These are phyloP conservation scores for Xiphophorus couchianus DNA, from an alignment of 2,113 vertebrate species.

Conservation along the genomic window DNA sequence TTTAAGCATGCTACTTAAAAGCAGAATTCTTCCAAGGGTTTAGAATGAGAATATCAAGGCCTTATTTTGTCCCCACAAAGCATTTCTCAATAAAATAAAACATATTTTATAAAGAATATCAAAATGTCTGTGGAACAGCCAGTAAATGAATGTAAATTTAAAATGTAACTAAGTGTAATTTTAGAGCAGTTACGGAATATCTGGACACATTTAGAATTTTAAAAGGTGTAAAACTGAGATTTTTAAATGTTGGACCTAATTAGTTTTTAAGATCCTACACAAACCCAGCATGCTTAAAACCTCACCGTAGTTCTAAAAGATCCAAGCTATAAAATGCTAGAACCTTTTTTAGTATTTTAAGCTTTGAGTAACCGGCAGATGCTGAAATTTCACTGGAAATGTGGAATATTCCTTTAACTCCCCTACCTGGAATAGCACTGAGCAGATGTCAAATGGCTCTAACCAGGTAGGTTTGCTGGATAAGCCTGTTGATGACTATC, in stretches of 20 bases:
- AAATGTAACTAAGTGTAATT: background rate
- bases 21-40: background rate
- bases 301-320: constrained; percentile 1
- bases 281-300: background rate
- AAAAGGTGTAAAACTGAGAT: background rate
- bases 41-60: background rate
- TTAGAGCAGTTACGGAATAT: background rate
- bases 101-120: too few relatives aligned
- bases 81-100: background rate
- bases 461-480: constrained; percentile 18
- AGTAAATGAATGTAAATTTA: background rate
- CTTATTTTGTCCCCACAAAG: background rate
- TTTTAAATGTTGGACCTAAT: background rate
- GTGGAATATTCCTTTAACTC: constrained; percentile 5
- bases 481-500: constrained; percentile 34
- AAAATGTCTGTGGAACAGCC: too few relatives aligned
- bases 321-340: background rate
- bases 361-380: background rate
- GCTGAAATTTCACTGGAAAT: background rate
- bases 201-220: background rate
- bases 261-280: background rate
- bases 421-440: constrained; percentile 20
- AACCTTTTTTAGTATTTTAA: background rate
- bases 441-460: constrained; percentile 49
- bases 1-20: background rate